Percentiles rank a stretch among this genome's conserved stretches.
Evolutionary conservation across 2,113 vertebrate species (phyloP).

Genomic region (Gnathonemus echidnorhynchus): DNA sequence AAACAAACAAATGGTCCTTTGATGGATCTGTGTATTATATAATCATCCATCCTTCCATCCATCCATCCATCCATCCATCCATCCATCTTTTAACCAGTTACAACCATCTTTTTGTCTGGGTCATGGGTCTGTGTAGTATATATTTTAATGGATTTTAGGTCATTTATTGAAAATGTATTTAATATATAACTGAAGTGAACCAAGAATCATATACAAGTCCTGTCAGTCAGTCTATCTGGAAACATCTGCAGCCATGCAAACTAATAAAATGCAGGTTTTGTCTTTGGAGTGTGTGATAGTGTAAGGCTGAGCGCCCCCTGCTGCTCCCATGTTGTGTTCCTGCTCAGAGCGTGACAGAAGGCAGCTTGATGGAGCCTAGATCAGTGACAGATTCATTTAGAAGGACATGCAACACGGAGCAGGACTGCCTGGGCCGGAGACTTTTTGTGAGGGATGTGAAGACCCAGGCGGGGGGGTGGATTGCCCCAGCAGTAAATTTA

Average conservation of each 20-base stretch:
- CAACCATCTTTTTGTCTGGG: neutral
- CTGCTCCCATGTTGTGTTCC: neutral
- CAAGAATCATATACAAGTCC: neutral
- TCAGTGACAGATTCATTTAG: conserved; percentile 15
- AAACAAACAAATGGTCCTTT: neutral
- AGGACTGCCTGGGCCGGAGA: neutral
- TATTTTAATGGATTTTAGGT: neutral
- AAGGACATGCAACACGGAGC: neutral
- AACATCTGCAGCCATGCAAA: neutral
- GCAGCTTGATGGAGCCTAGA: neutral
- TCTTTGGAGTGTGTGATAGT: neutral
- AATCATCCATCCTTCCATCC: neutral
- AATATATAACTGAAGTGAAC: neutral
- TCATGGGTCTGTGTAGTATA: neutral
- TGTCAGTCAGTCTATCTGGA: neutral
- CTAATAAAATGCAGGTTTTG: neutral
- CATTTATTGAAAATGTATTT: neutral
- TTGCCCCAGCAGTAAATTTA: neutral
- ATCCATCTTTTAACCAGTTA: neutral
- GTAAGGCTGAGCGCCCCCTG: neutral
- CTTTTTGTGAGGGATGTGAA: neutral
- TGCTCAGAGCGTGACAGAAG: neutral
- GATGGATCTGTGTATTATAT: neutral
- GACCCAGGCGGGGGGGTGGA: neutral
- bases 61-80: neutral